Conservation (phyloP, 35 echinoderm and acorn worm genomes). For the Strongylocentrotus purpuratus region DNA sequence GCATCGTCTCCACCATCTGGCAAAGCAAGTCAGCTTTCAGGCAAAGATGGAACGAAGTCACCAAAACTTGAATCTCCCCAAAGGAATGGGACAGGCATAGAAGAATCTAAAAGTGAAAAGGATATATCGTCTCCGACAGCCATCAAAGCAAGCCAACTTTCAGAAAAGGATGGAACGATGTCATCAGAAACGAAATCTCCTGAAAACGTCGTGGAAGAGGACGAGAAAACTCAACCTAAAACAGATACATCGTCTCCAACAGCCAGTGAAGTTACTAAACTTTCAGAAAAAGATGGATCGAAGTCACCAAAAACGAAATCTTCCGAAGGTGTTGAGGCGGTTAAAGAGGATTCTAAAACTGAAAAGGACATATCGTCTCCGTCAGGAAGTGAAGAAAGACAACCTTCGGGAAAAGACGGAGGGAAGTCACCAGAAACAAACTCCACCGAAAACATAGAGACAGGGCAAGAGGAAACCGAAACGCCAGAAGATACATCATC, state of each 20-base stretch:
- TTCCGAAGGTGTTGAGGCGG: background rate
- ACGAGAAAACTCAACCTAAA: background rate
- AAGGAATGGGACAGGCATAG: background rate
- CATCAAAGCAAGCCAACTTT: background rate
- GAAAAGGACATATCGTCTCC: background rate
- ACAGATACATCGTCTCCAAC: background rate
- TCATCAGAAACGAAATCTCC: background rate
- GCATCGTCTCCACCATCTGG: too few species aligned
- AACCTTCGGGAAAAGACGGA: background rate
- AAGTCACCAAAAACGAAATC: background rate
- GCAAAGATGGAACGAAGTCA: background rate
- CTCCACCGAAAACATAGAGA: background rate
- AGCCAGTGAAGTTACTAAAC: background rate
- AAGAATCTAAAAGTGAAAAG: background rate
- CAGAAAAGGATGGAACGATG: background rate
- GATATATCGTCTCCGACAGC: too few species aligned
- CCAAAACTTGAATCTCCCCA: background rate
- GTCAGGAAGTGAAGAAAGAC: background rate
- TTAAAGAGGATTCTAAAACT: background rate
- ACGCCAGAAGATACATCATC: background rate
- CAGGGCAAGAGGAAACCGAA: background rate
- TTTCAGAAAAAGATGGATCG: background rate
- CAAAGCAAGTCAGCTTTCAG: background rate
- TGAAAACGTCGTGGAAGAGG: background rate
- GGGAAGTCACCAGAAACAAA: background rate